A percentile compares a stretch with the other conserved stretches of the same genome.
Evolutionary conservation across 2,888 invertebrate genomes (phyloP).

Genomic region (Watsonalla cultraria): DNA sequence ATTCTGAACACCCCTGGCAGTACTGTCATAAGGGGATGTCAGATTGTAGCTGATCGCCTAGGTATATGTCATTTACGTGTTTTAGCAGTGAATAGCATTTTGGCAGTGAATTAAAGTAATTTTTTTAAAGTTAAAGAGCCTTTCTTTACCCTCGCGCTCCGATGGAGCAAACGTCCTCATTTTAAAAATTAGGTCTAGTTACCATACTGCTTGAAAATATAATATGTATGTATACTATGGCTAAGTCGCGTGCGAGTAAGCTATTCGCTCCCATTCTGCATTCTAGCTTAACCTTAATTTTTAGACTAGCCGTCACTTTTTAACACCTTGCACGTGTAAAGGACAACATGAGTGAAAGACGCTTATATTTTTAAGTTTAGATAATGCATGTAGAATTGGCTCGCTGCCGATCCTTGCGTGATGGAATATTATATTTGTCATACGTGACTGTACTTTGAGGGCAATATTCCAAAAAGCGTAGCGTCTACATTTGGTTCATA

Average conservation of each 20-base stretch:
- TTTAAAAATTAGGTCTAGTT: too few relatives aligned
- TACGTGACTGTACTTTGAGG: not conserved
- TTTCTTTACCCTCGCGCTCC: too few relatives aligned
- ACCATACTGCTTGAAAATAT: too few relatives aligned
- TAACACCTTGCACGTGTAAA: not conserved
- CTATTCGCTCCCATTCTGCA: not conserved
- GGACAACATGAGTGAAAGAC: not conserved
- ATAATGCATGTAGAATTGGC: conserved; percentile 30
- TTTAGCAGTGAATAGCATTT: too few relatives aligned
- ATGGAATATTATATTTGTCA: conserved; percentile 1
- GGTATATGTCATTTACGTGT: too few relatives aligned
- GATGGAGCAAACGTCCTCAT: too few relatives aligned
- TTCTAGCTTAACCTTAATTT: not conserved
- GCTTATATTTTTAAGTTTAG: not conserved
- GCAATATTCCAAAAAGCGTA: conserved; percentile 1
- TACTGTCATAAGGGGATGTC: too few relatives aligned
- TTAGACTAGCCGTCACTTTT: not conserved
- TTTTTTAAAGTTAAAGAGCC: too few relatives aligned
- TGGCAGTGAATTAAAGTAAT: too few relatives aligned
- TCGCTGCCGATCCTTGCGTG: conserved; percentile 26
- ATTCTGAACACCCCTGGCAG: too few relatives aligned
- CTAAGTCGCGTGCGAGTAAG: conserved; percentile 14
- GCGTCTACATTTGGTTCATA: too few relatives aligned
- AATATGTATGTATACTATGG: not conserved
- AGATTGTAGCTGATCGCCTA: too few relatives aligned